Evolutionary conservation across 2,888 invertebrate genomes (phyloP), one percentile per base, ranked within the genome.

Genomic region (Calameuta idolon): DNA sequence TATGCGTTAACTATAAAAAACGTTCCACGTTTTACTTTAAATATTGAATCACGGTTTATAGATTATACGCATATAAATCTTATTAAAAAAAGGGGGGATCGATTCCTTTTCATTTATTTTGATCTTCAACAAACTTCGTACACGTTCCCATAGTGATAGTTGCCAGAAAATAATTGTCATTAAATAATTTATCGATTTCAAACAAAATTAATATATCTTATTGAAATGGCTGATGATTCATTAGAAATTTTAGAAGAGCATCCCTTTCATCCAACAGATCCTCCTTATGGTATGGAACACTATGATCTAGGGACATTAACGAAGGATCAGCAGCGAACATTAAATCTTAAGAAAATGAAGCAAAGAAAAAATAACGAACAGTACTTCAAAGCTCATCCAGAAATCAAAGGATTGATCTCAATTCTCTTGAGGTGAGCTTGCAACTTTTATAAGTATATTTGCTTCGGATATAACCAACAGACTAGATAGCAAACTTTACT

Each of bases 361-460:
- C 82, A 78, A 30, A 81, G 83, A 76, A 80, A 74, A 11, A 83
- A 85, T 34, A 88, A 86, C 73, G 86, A 88, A 76, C 81, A 83
- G 35, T 88, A 88, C 79, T 76, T 88, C n/a, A 79, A 79, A 12
- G 76, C 76, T 12, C 88, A 88, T 83, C 87, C 89, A 35, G 88
- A 88, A 81, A 79, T 88, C 75, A 83, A 80, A 77, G 86, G 83
- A 55, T 79, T 88, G 12, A 80, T 88, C 33, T 81, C 81, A 1
- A 85, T 88, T 79, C 82, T 88, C 71, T 79, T 86, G 15, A 85
- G 85, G 88, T 82, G 78, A 79, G 80, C 77, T 30, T 34, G 15
- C 23, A 71, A 11, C 71, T 55, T 55, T 23, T 23, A 55, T 15
- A 2, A 55, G 1, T 55, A 15, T 23, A 55, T 55, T 23, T 55